Evolutionary conservation across 2,113 vertebrate species (phyloP), one percentile per base, ranked within the genome.

Genomic region (Tragelaphus scriptus): DNA sequence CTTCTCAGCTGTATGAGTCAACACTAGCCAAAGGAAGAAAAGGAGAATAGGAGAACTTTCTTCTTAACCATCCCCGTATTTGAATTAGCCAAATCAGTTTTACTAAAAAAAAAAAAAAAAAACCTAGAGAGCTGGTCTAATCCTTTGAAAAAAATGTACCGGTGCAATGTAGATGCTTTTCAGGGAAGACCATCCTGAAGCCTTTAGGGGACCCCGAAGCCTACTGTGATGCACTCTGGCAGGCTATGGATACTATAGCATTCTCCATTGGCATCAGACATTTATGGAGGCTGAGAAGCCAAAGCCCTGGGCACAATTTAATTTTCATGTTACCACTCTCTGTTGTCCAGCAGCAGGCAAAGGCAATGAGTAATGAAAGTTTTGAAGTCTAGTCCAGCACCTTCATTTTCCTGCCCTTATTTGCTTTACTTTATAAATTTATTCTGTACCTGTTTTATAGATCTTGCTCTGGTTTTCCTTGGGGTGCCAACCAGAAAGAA

Each of bases 1-100:
- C 6, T 19, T 23, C 5, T 91, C 68, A 61, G 44, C 87, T 97
- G 12, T 8, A 15, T n/a, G 86, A 94, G 95, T 95, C n/a, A 61
- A 71, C 93, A 98, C 94, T 95, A 86, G 49, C 97, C 98, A 94
- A 86, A 96, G 56, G 58, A 98, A 97, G 85, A 87, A 97, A 96
- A 92, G 0, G 26, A 23, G 49, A 30, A 58, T 36, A 91, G 0
- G 26, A 14, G 49, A 30, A 55, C 49, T 79, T 96, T 92, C 85
- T 79, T 17, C 92, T 96, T 61, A 86, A 97, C 82, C 90, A 40
- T 88, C 59, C 87, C 51, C 85, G 91, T 36, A 79, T 96, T 97
- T 88, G 80, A 97, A 98, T 98, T 84, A 97, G 90, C 53, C 71
- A 89, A 84, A 68, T 40, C 94, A 19, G 10, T 84, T 86, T 94